These are phyloP conservation scores for Perognathus longimembris DNA, from an alignment of 2,113 vertebrate species.

Conservation along the genomic window DNA sequence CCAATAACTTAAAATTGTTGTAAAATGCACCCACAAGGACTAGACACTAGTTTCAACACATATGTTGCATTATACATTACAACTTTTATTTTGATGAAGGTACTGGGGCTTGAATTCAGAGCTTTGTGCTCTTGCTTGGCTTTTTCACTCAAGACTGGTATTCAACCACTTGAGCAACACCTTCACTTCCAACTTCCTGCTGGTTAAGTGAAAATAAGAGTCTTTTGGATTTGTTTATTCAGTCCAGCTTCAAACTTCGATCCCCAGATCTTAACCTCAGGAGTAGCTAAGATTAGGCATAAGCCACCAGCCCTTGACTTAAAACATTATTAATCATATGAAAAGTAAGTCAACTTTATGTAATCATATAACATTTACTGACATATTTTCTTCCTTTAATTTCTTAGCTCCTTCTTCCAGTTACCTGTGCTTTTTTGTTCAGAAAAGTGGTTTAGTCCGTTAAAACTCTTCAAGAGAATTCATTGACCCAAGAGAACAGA, in stretches of 20 bases:
- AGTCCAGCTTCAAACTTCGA: no score
- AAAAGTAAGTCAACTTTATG: slow-evolving; percentile 42
- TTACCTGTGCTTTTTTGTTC: not conserved
- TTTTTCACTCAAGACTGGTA: no score
- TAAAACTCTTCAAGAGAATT: not conserved
- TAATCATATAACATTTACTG: not conserved
- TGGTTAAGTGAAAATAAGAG: no score
- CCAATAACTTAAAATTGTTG: not conserved
- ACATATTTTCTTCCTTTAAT: not conserved
- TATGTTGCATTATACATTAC: not conserved
- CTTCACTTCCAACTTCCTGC: no score
- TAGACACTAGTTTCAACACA: not conserved
- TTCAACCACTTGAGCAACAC: no score
- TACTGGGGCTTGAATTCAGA: no score
- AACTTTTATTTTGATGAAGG: no score
- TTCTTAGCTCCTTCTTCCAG: not conserved
- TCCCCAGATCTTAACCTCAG: no score
- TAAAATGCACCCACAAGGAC: slow-evolving; percentile 17
- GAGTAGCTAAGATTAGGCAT: no score
- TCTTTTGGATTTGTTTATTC: no score
- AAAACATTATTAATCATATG: slow-evolving; percentile 35
- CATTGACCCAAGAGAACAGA: not conserved
- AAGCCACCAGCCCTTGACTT: not conserved
- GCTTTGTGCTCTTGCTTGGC: no score
- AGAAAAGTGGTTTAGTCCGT: not conserved